Base-by-base conservation (phyloP, 2,888 invertebrate genomes). In the Prenolepis imparis region DNA sequence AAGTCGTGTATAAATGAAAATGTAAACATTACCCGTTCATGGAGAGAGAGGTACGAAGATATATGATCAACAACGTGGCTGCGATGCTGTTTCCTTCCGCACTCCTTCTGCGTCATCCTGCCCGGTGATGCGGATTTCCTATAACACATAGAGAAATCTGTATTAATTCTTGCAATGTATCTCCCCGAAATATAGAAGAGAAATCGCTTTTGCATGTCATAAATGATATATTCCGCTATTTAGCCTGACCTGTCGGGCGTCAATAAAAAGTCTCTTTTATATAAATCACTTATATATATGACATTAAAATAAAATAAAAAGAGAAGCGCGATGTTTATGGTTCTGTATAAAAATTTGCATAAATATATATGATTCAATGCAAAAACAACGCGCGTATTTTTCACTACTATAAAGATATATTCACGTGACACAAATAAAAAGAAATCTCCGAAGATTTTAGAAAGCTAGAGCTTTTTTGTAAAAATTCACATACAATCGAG, bases 1-100 rank as follows among this genome's bases (percentile, higher is more conserved):
- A 70, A 78, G 57, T 77, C 67, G 55, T 72, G 72, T 78, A 32
- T 21, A 59, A 59, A 72, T 80, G 21, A 72, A 80, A 80, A 61
- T 72, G 59, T 44, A 70, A 70, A 59, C 44, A 36, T n/a, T 72
- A 8, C 18, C 44, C 68, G 44, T 8, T 21, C 64, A 21, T n/a
- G 15, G n/a, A 36, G 8, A 52, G 77, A 66, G 12, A 44, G 8
- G 18, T 18, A 32, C 11, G 32, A 74, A 80, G 72, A 80, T 80
- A 44, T 44, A 78, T 28, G 72, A 77, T 77, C 77, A 57, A 77
- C 36, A 77, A 68, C 68, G 55, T 28, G 67, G 24, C 24, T n/a
- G 55, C 36, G 66, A 68, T 32, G 15, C 68, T 32, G 28, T 28
- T 57, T 57, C 77, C 77, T 77, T 77, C 24, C 63, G 64, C 64